Evolutionary conservation across 1,140 invertebrate species (phyloP), one percentile per base, ranked within the genome.

Genomic region (Drosophila littoralis): DNA sequence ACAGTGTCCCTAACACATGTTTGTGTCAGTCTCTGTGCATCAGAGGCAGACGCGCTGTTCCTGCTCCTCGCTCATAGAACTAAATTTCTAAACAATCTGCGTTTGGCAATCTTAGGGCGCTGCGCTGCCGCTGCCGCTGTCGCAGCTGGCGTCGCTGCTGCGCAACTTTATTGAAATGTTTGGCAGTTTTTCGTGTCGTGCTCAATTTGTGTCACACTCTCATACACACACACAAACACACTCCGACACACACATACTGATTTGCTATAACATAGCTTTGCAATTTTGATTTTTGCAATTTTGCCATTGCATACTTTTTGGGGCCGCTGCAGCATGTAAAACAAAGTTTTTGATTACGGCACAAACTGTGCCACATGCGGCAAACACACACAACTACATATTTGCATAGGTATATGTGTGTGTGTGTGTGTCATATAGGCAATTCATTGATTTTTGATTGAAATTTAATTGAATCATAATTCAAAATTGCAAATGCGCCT

Each of bases 71-170:
- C 82, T 81, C 77, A 88, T 89, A 83, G 83, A 89, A 89, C 83
- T 83, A 89, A 88, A 88, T 88, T 89, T 88, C 80, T 88, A 88
- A 88, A 88, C 83, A 88, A 88, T 88, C 83, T 88, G 84, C 83
- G 83, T 79, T 83, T 83, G 83, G 83, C 83, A 88, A 86, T 86
- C 83, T 86, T 86, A 45, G 70, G 10, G 57, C 22, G 22, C 22
- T 28, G 43, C 17, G 61, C 55, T 40, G 76, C 43, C 36, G 43
- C 22, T 69, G 69, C 67, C 60, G 77, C 71, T 5, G 55, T 2
- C 42, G 28, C 57, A 13, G 57, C 42, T 35, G 57, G 28, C 57
- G 57, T 59, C 57, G 32, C 57, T 59, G 70, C 77, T 82, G 79
- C 82, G 84, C 76, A 88, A 88, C 83, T 88, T 88, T 88, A 88